Conservation (phyloP, 2,113 vertebrate genomes). For the Prunella fulvescens region DNA sequence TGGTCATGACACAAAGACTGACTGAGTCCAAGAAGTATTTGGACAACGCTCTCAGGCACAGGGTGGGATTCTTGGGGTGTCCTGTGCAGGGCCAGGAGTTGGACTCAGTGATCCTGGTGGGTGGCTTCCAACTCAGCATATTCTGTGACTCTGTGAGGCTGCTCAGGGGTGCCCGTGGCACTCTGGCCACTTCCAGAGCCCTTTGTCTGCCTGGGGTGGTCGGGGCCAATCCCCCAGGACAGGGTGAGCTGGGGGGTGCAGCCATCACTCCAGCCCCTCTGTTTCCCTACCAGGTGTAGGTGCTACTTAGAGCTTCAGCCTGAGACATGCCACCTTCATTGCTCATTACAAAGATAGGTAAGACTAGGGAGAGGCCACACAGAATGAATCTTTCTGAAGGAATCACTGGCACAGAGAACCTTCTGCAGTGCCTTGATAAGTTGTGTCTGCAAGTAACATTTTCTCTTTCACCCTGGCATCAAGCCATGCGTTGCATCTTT, state of each 20-base stretch:
- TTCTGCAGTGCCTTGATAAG: fast-evolving
- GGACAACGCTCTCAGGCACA: fast-evolving
- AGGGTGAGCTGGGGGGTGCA: neutral
- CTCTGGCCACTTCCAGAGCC: neutral
- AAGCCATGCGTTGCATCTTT: fast-evolving
- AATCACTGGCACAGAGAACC: fast-evolving
- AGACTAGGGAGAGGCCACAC: fast-evolving
- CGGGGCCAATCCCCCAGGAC: fast-evolving
- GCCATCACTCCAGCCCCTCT: fast-evolving
- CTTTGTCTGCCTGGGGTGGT: neutral
- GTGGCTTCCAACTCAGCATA: neutral
- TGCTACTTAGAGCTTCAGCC: no score
- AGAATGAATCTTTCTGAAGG: fast-evolving
- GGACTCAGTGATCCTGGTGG: neutral
- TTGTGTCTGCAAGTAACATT: neutral
- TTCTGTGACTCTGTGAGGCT: neutral
- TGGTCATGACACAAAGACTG: no score
- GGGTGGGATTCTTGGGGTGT: neutral
- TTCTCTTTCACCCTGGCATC: neutral
- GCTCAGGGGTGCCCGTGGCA: fast-evolving
- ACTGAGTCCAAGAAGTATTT: neutral
- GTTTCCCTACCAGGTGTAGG: neutral
- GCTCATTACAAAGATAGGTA: fast-evolving
- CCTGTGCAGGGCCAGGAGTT: neutral
- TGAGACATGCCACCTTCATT: fast-evolving